A percentile compares a stretch with the other conserved stretches of the same genome.
Conservation (phyloP, 2,888 invertebrate genomes). For the Phortica okadai region DNA sequence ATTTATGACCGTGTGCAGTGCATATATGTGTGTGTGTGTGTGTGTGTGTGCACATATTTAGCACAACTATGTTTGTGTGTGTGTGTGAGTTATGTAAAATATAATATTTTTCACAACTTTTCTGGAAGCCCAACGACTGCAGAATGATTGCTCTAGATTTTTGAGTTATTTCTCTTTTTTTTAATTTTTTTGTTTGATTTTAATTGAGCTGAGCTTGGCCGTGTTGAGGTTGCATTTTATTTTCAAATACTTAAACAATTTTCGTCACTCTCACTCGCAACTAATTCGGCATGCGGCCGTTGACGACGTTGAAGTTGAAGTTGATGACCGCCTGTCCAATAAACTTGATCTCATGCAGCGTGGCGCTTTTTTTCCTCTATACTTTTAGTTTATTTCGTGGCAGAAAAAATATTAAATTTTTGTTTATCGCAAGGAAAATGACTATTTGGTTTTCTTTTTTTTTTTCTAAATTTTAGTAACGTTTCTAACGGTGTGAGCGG, state of each 20-base stretch:
- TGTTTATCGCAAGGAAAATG: slow-evolving; percentile 45
- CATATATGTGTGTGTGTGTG: not conserved
- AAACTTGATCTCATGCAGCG: slow-evolving; percentile 53
- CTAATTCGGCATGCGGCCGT: not conserved
- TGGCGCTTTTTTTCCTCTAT: slow-evolving; percentile 8
- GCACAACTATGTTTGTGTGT: not conserved
- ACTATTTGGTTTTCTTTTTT: slow-evolving; percentile 25
- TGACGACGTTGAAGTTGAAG: not conserved
- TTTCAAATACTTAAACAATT: not conserved
- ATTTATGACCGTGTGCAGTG: slow-evolving; percentile 68
- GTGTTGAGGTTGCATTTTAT: slow-evolving; percentile 25
- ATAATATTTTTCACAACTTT: not conserved
- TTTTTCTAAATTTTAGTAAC: slow-evolving; percentile 29
- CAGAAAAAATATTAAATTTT: slow-evolving; percentile 62
- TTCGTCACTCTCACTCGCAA: too few species aligned
- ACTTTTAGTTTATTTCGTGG: slow-evolving; percentile 31
- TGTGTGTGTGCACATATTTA: not conserved
- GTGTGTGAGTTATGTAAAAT: slow-evolving; percentile 5
- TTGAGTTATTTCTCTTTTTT: slow-evolving; percentile 3
- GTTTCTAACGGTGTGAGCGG: slow-evolving; percentile 40
- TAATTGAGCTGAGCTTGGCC: slow-evolving; percentile 58
- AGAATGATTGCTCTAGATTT: not conserved
- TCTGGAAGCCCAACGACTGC: slow-evolving; percentile 20
- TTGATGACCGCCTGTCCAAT: slow-evolving; percentile 59
- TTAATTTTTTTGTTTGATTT: slow-evolving; percentile 53